Conservation (phyloP, 1,140 invertebrate genomes). For the Papilio machaon region DNA sequence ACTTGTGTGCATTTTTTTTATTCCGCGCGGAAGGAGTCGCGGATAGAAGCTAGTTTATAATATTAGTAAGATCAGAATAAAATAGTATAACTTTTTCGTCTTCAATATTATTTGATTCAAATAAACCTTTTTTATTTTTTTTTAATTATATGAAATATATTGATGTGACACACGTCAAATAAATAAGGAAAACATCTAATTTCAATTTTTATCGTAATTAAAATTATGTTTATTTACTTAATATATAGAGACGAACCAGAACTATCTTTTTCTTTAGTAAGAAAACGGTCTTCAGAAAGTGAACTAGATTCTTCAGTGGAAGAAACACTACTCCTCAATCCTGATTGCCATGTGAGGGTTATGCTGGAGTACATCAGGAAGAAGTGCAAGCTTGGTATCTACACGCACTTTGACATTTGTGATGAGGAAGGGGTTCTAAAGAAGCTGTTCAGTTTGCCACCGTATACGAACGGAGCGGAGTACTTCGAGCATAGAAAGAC, state of each 20-base stretch:
- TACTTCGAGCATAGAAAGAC: conserved; percentile 65
- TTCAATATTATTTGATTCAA: too few relatives aligned
- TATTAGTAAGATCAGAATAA: too few relatives aligned
- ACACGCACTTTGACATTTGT: conserved; percentile 67
- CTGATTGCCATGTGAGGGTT: conserved; percentile 63
- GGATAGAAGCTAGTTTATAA: too few relatives aligned
- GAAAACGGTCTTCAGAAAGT: conserved; percentile 46
- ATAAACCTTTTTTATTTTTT: neutral
- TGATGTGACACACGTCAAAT: neutral
- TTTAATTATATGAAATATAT: neutral
- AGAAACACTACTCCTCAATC: conserved; percentile 65
- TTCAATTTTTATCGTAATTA: neutral
- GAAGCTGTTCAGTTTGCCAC: conserved; percentile 58
- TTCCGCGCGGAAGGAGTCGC: too few relatives aligned
- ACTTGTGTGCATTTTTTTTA: too few relatives aligned
- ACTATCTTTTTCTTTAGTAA: conserved; percentile 47
- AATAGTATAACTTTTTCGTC: too few relatives aligned
- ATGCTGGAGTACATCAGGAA: conserved; percentile 74
- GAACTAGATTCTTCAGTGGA: conserved; percentile 60
- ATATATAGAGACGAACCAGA: conserved; percentile 65
- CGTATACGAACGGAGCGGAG: conserved; percentile 61
- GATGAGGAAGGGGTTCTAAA: conserved; percentile 59
- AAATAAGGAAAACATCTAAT: neutral
- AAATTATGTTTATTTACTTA: conserved; percentile 63
- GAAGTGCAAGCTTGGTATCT: conserved; percentile 61